Percentiles rank a stretch among this genome's conserved stretches.
These are phyloP conservation scores for Gymnocypris eckloni DNA, from an alignment of 2,797 vertebrate species.

Conservation along the genomic window DNA sequence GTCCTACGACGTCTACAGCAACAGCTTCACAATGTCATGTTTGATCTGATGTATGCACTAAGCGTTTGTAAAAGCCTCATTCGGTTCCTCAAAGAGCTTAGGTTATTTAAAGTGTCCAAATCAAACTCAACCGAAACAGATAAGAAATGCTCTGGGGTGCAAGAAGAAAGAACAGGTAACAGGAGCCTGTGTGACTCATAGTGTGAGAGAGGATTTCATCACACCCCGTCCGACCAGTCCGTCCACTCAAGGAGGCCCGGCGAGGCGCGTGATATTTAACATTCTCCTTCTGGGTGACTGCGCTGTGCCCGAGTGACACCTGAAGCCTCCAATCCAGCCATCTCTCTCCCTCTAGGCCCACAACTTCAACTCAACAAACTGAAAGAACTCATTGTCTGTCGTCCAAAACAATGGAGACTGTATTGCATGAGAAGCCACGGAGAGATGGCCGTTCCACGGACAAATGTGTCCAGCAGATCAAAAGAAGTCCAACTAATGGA, in stretches of 20 bases:
- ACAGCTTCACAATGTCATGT: no score
- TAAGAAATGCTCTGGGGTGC: background rate
- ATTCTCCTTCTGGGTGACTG: constrained; percentile 28
- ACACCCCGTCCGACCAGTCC: constrained; percentile 66
- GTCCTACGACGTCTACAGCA: no score
- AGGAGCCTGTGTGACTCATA: constrained; percentile 61
- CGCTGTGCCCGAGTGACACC: constrained; percentile 17
- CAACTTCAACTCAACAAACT: constrained; percentile 23
- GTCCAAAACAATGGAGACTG: constrained; percentile 39
- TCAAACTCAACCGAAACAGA: constrained; percentile 11
- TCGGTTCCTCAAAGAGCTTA: background rate
- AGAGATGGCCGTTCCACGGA: constrained; percentile 44
- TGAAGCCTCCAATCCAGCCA: constrained; percentile 19
- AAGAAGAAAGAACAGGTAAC: constrained; percentile 55
- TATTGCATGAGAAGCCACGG: constrained; percentile 26
- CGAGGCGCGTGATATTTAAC: constrained; percentile 26
- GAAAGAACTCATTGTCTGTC: constrained; percentile 38
- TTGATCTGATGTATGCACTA: background rate
- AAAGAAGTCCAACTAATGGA: constrained; percentile 62
- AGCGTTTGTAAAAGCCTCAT: background rate
- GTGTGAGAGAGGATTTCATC: constrained; percentile 51
- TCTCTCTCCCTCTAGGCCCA: constrained; percentile 11
- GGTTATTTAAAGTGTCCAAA: background rate
- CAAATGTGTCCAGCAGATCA: constrained; percentile 17
- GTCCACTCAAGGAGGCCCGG: constrained; percentile 60